Evolutionary conservation across 1,140 invertebrate genomes (phyloP).

Genomic region (honey bee (Apis mellifera)): DNA sequence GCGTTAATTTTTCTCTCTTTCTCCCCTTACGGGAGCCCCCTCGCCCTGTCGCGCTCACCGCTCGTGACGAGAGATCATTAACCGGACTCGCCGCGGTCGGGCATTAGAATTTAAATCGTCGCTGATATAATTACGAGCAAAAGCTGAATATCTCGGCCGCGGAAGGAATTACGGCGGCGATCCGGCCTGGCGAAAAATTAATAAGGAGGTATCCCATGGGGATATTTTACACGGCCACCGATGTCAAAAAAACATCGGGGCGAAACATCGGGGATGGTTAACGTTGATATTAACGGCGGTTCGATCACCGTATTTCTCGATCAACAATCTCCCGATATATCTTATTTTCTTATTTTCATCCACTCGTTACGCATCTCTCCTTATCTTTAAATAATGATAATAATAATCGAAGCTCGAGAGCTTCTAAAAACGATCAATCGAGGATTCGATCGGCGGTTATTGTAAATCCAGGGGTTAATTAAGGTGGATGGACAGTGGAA

Average conservation of each 20-base stretch:
- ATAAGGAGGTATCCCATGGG: slow-evolving; percentile 18
- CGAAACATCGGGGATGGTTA: not conserved
- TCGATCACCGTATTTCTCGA: not conserved
- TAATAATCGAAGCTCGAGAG: not conserved
- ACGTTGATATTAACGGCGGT: not conserved
- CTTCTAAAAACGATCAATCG: too few species aligned
- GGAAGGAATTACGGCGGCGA: slow-evolving; percentile 36
- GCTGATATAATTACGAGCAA: slow-evolving; percentile 64
- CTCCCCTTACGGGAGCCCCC: not conserved
- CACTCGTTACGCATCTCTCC: not conserved
- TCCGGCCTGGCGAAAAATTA: slow-evolving; percentile 29
- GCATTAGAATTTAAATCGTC: slow-evolving; percentile 65
- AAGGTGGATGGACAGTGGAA: too few species aligned
- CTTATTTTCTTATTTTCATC: not conserved
- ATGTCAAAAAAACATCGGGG: too few species aligned
- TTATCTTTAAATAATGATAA: not conserved
- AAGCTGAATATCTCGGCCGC: slow-evolving; percentile 42
- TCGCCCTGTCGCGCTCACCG: slow-evolving; percentile 2
- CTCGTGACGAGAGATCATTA: slow-evolving; percentile 62
- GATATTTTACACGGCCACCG: not conserved
- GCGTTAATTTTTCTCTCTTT: slow-evolving; percentile 62
- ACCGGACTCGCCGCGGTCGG: slow-evolving; percentile 51
- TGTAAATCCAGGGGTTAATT: too few species aligned
- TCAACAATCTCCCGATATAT: too few species aligned
- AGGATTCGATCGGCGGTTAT: too few species aligned